Evolutionary conservation across 2,113 vertebrate species (phyloP).

Genomic region (Vidua chalybeata): DNA sequence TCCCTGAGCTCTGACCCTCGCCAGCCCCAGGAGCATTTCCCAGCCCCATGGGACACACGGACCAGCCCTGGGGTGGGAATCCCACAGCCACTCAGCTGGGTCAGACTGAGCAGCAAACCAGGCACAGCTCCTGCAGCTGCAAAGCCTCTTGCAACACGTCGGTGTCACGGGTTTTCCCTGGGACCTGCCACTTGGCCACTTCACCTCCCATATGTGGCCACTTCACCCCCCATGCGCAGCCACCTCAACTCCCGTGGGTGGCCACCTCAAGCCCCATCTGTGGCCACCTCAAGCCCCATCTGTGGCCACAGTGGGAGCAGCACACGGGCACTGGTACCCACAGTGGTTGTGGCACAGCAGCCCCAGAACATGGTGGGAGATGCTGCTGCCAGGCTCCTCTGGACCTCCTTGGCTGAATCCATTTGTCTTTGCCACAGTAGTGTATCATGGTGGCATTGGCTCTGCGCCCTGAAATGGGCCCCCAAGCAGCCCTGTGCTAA

Average conservation of each 20-base stretch:
- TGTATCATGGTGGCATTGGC: fast-evolving
- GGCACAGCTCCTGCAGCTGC: not conserved
- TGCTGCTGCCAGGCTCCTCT: not conserved
- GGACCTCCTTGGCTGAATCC: not conserved
- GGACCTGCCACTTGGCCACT: not conserved
- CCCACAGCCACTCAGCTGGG: fast-evolving
- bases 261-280: not conserved
- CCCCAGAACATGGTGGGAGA: not conserved
- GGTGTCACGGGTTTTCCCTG: not conserved
- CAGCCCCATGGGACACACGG: fast-evolving
- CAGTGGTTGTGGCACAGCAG: fast-evolving
- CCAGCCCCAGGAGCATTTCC: not conserved
- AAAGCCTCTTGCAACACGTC: fast-evolving
- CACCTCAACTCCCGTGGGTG: too few species aligned
- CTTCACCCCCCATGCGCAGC: fast-evolving
- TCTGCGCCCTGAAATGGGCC: not conserved
- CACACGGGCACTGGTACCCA: fast-evolving
- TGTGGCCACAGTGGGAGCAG: not conserved
- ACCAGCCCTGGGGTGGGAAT: not conserved
- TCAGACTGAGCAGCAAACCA: not conserved
- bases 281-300: fast-evolving
- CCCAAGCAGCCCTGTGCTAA: fast-evolving
- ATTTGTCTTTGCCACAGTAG: not conserved
- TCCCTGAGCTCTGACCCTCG: fast-evolving
- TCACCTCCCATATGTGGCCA: not conserved